Percentiles rank a stretch among this genome's conserved stretches.
Conservation (phyloP, 1,140 invertebrate species). For the Epicauta chinensis region DNA sequence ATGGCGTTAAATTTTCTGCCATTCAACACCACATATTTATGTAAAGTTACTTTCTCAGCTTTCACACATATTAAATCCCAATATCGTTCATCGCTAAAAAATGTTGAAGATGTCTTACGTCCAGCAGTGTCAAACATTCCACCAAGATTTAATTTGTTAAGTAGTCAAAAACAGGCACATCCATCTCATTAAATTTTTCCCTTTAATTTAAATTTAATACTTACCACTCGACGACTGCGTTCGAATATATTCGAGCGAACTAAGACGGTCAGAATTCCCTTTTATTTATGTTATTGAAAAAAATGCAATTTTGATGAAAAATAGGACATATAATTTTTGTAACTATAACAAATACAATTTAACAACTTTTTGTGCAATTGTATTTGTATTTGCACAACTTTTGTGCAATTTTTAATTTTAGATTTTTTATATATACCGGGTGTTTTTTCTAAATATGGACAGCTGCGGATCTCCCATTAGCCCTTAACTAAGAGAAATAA, state of each 20-base stretch:
- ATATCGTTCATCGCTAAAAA: slow-evolving; percentile 25
- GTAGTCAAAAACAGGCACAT: slow-evolving; percentile 6
- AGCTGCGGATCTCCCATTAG: too few species aligned
- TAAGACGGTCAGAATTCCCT: slow-evolving; percentile 7
- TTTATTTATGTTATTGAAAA: slow-evolving; percentile 15
- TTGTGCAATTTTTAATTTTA: too few species aligned
- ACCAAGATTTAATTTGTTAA: slow-evolving; percentile 24
- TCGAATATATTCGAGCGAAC: too few species aligned
- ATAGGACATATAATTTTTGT: slow-evolving; percentile 6
- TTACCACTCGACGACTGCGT: background rate
- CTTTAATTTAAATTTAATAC: slow-evolving; percentile 18
- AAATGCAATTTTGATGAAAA: slow-evolving; percentile 18
- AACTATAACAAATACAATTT: too few species aligned
- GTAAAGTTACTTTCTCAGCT: slow-evolving; percentile 26
- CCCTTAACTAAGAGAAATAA: too few species aligned
- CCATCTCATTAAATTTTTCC: slow-evolving; percentile 13
- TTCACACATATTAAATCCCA: slow-evolving; percentile 28
- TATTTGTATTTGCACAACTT: too few species aligned
- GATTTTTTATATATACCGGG: too few species aligned
- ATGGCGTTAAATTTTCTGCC: slow-evolving; percentile 12
- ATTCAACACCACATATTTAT: slow-evolving; percentile 28
- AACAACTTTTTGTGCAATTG: too few species aligned
- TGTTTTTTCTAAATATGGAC: too few species aligned
- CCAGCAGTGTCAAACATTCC: slow-evolving; percentile 12
- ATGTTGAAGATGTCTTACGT: slow-evolving; percentile 16